These are phyloP conservation scores for Eulacestoma nigropectus DNA, from an alignment of 2,113 vertebrate genomes.

Conservation along the genomic window DNA sequence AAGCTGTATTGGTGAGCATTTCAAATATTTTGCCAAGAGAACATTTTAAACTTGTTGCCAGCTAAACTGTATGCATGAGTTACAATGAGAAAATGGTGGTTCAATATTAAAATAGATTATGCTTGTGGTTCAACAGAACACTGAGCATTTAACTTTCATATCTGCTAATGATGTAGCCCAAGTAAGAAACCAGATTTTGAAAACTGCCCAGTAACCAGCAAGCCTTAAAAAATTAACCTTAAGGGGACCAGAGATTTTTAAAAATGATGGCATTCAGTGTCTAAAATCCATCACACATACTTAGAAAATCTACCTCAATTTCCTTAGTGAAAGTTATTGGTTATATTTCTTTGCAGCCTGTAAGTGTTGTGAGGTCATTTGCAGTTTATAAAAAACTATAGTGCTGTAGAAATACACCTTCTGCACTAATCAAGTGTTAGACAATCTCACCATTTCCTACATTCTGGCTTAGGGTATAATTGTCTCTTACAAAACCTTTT, in stretches of 20 bases:
- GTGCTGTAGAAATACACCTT: background rate
- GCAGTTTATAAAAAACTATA: background rate
- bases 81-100: background rate
- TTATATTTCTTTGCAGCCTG: background rate
- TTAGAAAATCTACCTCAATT: background rate
- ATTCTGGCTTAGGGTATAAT: background rate
- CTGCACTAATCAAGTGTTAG: background rate
- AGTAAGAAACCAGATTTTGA: background rate
- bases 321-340: background rate
- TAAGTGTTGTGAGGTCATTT: background rate
- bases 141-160: background rate
- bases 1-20: background rate
- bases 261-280: background rate
- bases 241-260: background rate
- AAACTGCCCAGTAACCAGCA: background rate
- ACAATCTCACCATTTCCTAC: background rate
- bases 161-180: background rate
- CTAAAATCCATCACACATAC: background rate
- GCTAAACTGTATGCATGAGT: background rate
- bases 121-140: background rate
- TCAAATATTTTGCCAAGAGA: background rate
- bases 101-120: background rate
- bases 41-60: background rate
- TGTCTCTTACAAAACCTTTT: background rate
- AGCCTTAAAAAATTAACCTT: background rate